Conservation (phyloP, 1,140 invertebrate genomes). For the Mercenaria mercenaria region DNA sequence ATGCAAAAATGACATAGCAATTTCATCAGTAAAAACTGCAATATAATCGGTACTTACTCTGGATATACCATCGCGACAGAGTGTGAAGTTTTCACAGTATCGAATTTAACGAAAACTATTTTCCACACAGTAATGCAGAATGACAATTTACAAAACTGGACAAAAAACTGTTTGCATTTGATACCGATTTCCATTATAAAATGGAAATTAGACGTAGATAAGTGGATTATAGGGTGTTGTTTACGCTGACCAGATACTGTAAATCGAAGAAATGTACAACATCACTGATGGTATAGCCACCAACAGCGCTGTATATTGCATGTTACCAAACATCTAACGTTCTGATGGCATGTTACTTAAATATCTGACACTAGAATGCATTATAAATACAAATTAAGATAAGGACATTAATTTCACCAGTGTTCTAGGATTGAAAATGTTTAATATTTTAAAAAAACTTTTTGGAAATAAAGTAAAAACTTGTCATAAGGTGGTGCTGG, state of each 20-base stretch:
- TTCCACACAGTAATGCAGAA: not conserved
- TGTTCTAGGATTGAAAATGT: no score
- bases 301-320: not conserved
- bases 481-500: no score
- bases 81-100: not conserved
- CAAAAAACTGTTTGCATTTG: slow-evolving; percentile 23
- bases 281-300: not conserved
- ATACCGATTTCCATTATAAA: slow-evolving; percentile 58
- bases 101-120: not conserved
- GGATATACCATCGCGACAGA: not conserved
- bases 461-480: no score
- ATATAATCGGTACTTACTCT: not conserved
- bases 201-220: slow-evolving; percentile 61
- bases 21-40: not conserved
- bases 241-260: slow-evolving; percentile 13
- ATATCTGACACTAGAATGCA: slow-evolving; percentile 16
- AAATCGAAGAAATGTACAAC: not conserved
- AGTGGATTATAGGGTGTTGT: not conserved
- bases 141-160: slow-evolving; percentile 17
- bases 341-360: not conserved
- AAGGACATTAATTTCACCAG: no score
- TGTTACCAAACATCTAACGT: not conserved
- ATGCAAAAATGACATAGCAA: no score
- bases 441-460: no score
- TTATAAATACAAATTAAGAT: not conserved